These are phyloP conservation scores for Fratercula arctica DNA, from an alignment of 2,797 vertebrate species.

Conservation along the genomic window DNA sequence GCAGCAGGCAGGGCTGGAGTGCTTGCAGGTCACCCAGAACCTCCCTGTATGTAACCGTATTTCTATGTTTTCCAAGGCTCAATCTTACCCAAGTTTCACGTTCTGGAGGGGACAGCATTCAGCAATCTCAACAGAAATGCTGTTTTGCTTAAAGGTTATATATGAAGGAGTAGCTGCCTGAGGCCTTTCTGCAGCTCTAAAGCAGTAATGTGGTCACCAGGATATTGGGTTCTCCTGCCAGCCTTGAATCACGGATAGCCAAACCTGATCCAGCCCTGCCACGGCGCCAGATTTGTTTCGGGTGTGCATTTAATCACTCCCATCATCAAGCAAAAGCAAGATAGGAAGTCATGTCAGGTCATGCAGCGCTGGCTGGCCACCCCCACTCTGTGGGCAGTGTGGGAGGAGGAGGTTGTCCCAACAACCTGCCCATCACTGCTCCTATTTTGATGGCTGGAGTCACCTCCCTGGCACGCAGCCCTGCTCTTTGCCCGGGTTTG, in stretches of 20 bases:
- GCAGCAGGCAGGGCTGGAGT: background rate
- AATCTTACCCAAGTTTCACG: background rate
- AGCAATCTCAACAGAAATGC: background rate
- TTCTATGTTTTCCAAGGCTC: background rate
- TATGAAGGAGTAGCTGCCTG: background rate
- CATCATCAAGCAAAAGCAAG: background rate
- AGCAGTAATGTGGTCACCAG: background rate
- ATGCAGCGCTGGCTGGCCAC: background rate
- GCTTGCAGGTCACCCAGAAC: background rate
- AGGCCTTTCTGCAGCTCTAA: background rate
- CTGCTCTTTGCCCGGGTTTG: background rate
- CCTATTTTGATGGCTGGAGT: background rate
- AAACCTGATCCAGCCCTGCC: background rate
- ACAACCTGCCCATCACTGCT: rapidly evolving
- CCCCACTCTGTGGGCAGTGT: rapidly evolving
- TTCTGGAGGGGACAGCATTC: background rate
- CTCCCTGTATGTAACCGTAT: background rate
- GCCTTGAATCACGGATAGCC: background rate
- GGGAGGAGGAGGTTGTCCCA: background rate
- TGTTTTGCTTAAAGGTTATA: background rate
- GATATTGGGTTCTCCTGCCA: background rate
- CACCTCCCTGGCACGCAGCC: background rate
- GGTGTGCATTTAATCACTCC: background rate
- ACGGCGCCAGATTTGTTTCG: rapidly evolving
- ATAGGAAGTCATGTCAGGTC: background rate